Evolutionary conservation across 2,113 vertebrate genomes (phyloP).

Genomic region (Emydocephalus ijimae): DNA sequence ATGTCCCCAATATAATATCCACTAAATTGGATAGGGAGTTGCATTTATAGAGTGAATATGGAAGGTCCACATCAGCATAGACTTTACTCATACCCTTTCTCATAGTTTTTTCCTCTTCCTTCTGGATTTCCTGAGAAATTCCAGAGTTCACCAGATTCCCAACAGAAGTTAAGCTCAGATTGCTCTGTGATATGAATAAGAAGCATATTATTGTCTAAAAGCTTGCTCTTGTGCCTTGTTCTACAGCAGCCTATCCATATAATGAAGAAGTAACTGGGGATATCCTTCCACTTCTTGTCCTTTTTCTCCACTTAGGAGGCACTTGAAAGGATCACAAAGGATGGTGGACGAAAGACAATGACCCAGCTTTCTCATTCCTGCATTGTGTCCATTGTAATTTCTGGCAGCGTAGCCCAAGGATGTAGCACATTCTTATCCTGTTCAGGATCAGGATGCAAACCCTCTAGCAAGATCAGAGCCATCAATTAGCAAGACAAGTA

Average conservation of each 20-base stretch:
- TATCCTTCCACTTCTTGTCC: not conserved
- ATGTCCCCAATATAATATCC: no score
- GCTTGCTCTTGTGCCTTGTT: not conserved
- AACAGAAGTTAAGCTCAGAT: not conserved
- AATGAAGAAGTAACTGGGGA: not conserved
- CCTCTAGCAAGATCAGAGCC: not conserved
- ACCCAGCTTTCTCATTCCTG: not conserved
- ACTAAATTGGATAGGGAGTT: not conserved
- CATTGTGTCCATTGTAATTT: not conserved
- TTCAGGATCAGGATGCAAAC: not conserved
- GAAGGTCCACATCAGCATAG: not conserved
- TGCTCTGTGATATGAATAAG: not conserved
- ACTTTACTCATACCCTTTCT: not conserved
- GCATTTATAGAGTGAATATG: not conserved
- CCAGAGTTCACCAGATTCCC: not conserved
- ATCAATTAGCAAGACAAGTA: not conserved
- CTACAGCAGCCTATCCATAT: not conserved
- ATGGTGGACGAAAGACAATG: not conserved
- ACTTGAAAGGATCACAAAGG: not conserved
- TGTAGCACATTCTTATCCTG: not conserved
- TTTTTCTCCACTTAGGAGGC: not conserved
- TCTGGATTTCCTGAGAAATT: not conserved
- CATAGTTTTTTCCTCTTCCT: conserved; percentile 1
- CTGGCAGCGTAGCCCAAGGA: not conserved
- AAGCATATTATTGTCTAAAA: not conserved